Evolutionary conservation across 23 tunicate genomes (phyloP), one percentile per base, ranked within the genome.

Genomic region (Corella eumyota): DNA sequence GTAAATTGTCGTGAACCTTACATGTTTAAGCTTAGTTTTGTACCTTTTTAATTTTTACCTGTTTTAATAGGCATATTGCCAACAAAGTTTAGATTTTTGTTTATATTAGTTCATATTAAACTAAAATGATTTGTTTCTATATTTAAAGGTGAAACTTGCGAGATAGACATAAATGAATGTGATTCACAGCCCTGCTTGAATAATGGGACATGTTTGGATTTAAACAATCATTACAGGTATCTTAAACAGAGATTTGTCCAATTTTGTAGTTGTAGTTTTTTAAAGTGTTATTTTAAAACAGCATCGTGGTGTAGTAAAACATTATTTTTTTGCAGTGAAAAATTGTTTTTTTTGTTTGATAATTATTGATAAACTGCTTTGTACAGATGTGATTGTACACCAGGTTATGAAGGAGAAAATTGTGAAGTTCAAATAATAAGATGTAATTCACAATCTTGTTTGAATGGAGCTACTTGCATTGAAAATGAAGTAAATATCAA

Each of bases 401-500:
- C 67, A n/a, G 82, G 82, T 7, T 75, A 33, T 32, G 50, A 66
- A 15, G 82, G 82, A 7, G 60, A 32, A 17, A 56, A 45, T 23
- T 75, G 82, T 33, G 58, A 66, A 25, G 67, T 23, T 25, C 61
- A 58, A 57, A 54, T 73, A 29, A 29, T 25, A 11, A 40, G 22
- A 0, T 80, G 90, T 49, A 17, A 50, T 0, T 27, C 36, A 4
- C 65, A 54, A 23, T 47, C 79, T 17, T 80, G 90, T 50, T 35
- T 40, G 17, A 80, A 80, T 27, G 90, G 90, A 4, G 90, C 60
- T 47, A 66, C 23, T 19, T 80, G 90, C 48, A 52, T 58, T 2
- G 90, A 80, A 32, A 36, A 59, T 58, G 28, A 75, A 40, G 82
- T 75, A 30, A 21, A 29, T 9, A 11, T n/a, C n/a, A n/a, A n/a